Evolutionary conservation across 2,888 invertebrate species (phyloP).

Genomic region (Microchrysa polita): DNA sequence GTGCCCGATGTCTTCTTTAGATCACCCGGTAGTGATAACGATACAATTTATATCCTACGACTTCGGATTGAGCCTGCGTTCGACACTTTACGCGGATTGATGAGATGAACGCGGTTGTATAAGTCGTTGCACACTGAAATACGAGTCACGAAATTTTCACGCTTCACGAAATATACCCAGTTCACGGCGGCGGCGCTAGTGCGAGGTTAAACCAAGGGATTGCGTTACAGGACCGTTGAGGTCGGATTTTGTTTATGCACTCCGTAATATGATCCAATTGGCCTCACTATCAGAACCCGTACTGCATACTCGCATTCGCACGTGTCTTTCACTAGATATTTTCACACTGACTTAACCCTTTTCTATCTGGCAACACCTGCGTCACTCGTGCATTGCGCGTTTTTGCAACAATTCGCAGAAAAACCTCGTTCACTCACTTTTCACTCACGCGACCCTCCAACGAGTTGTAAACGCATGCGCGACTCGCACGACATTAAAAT

Average conservation of each 20-base stretch:
- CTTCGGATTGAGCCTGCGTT: background rate
- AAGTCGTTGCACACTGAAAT: background rate
- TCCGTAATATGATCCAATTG: background rate
- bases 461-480: constrained; percentile 49
- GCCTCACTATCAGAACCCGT: background rate
- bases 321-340: background rate
- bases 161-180: constrained; percentile 2
- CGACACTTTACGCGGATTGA: too few relatives aligned
- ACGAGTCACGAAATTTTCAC: constrained; percentile 25
- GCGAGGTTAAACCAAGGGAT: too few relatives aligned
- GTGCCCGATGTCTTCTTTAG: constrained; percentile 53
- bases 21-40: constrained; percentile 51
- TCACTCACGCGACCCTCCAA: constrained; percentile 27
- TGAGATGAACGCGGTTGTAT: background rate
- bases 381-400: background rate
- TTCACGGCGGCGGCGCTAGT: too few relatives aligned
- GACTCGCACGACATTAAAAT: constrained; percentile 45
- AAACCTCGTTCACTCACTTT: constrained; percentile 37
- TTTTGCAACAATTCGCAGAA: constrained; percentile 19
- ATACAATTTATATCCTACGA: constrained; percentile 49
- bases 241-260: too few relatives aligned
- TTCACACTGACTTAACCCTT: background rate
- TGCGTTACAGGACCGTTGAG: too few relatives aligned
- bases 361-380: background rate
- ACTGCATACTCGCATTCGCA: background rate